Evolutionary conservation across 2,888 invertebrate genomes (phyloP), one percentile per base, ranked within the genome.

Genomic region (Ferrisia virgata): DNA sequence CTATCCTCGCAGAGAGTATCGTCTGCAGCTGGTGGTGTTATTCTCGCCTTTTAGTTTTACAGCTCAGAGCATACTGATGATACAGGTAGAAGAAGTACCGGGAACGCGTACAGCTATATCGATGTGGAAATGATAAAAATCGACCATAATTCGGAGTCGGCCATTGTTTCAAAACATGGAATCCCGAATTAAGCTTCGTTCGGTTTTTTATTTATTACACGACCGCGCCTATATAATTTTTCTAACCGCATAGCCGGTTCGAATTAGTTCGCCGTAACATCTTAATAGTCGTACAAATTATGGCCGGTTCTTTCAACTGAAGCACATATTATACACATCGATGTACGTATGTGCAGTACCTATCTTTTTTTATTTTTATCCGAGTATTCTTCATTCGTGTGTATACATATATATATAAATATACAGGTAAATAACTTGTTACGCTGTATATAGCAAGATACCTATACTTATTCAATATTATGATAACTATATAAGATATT

Each of bases 81-180:
- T n/a, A n/a, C n/a, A n/a, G n/a, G n/a, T n/a, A n/a, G n/a, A n/a
- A n/a, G n/a, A n/a, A n/a, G n/a, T n/a, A n/a, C n/a, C n/a, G n/a
- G n/a, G n/a, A n/a, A n/a, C 39, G 39, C 28, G 3, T 11, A 22
- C 64, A 28, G 64, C 13, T 64, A 15, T 15, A 76, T 76, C 36
- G 72, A 76, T 36, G 36, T 76, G 13, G 64, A 76, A 76, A 76
- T 76, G 72, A 76, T 76, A 76, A 76, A 72, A 76, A 76, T 76
- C 72, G 72, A 76, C 33, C 18, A 76, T 64, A 64, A 64, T 64
- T 64, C 64, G 64, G 28, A n/a, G 72, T 36, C 72, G 72, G 36
- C 72, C 72, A 76, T 76, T 76, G 72, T 76, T 76, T 76, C 36
- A 33, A 39, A 76, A 76, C 72, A 76, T 76, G 72, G 72, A 76